These are phyloP conservation scores for Lasioglossum vierecki DNA, from an alignment of 2,888 invertebrate species.

Conservation along the genomic window DNA sequence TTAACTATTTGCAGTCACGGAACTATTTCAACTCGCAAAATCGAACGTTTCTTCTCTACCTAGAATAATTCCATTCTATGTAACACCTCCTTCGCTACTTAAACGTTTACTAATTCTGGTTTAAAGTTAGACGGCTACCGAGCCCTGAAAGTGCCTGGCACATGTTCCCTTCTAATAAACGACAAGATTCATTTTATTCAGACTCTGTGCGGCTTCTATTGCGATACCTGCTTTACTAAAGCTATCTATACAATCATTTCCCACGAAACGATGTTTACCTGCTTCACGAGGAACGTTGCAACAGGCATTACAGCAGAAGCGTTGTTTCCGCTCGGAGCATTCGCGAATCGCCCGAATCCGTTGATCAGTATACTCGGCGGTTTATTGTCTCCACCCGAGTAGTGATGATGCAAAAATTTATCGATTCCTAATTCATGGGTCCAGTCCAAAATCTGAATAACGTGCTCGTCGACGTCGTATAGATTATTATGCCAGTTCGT, in stretches of 20 bases:
- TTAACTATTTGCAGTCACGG: no score
- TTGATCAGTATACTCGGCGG: constrained; percentile 93
- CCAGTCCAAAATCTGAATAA: constrained; percentile 93
- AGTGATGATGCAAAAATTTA: constrained; percentile 94
- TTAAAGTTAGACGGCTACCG: no score
- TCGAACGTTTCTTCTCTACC: no score
- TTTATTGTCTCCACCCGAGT: constrained; percentile 92
- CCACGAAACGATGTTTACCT: constrained; percentile 83
- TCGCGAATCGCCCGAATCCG: constrained; percentile 89
- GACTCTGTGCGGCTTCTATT: no score
- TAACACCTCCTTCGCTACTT: no score
- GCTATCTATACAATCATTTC: no score
- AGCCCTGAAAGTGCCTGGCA: no score
- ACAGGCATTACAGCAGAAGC: constrained; percentile 85
- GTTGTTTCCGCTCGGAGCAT: constrained; percentile 81
- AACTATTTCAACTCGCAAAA: no score
- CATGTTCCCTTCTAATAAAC: no score
- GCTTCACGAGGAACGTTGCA: constrained; percentile 88
- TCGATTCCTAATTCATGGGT: constrained; percentile 89
- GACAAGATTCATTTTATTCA: no score
- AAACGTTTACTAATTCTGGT: background rate
- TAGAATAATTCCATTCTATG: no score
- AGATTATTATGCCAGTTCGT: constrained; percentile 87
- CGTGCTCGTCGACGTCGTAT: constrained; percentile 94
- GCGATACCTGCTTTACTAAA: no score